These are phyloP conservation scores for Hycleus phaleratus DNA, from an alignment of 1,140 invertebrate species.

Conservation along the genomic window DNA sequence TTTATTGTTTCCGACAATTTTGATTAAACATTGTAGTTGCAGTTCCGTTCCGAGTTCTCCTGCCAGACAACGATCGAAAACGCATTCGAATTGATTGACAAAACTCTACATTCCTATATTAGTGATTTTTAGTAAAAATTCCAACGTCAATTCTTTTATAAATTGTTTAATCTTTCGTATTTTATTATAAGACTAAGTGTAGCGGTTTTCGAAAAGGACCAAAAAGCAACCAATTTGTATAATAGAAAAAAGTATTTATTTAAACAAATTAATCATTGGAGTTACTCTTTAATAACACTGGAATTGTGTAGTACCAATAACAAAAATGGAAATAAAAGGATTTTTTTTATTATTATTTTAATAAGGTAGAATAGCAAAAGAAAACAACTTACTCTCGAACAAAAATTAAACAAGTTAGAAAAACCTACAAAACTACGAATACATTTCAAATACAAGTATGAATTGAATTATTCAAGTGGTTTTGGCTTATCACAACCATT, in stretches of 20 bases:
- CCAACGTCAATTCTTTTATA: no score
- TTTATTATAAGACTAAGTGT: no score
- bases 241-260: conserved; percentile 1
- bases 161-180: no score
- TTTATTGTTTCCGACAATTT: background rate
- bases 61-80: conserved; percentile 10
- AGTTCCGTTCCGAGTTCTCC: conserved; percentile 12
- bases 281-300: background rate
- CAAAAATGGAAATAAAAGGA: background rate
- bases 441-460: no score
- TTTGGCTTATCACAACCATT: no score
- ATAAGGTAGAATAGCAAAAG: no score
- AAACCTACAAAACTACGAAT: no score
- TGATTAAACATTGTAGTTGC: background rate
- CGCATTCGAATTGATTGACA: background rate
- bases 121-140: no score
- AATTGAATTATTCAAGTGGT: no score
- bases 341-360: no score
- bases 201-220: background rate
- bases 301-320: background rate
- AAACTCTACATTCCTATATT: conserved; percentile 1
- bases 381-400: no score
- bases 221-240: conserved; percentile 5
- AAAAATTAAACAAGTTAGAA: no score
- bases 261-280: background rate